These are phyloP conservation scores for Microtus ochrogaster DNA, from an alignment of 2,113 vertebrate genomes.

Conservation along the genomic window DNA sequence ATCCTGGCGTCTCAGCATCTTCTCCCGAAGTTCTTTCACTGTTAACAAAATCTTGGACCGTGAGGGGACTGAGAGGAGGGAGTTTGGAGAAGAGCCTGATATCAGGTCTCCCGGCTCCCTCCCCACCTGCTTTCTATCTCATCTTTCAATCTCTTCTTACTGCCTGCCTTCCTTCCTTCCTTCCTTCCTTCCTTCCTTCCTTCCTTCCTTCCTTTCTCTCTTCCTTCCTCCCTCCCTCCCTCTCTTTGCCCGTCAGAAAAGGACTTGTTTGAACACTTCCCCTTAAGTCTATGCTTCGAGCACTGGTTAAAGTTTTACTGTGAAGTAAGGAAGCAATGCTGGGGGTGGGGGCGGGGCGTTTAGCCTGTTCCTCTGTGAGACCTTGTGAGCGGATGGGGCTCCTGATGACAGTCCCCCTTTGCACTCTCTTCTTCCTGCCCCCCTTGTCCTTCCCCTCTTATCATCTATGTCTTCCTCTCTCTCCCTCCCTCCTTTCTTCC, in stretches of 20 bases:
- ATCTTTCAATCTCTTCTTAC: not conserved
- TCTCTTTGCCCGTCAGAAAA: not conserved
- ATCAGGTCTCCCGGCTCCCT: not conserved
- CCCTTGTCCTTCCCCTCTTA: not conserved
- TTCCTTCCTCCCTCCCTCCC: not conserved
- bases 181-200: not conserved
- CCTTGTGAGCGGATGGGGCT: not conserved
- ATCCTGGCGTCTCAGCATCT: not conserved
- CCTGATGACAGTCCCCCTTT: not conserved
- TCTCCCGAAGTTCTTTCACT: not conserved
- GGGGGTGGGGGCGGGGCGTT: too few species aligned
- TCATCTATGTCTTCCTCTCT: too few species aligned
- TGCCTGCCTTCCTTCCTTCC: not conserved
- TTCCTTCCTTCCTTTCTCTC: not conserved
- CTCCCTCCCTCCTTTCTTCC: rapidly evolving
- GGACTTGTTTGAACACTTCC: not conserved
- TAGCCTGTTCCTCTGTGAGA: not conserved
- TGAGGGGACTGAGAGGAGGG: not conserved
- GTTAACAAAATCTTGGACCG: not conserved
- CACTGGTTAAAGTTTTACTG: not conserved
- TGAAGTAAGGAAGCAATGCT: not conserved
- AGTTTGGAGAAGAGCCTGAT: not conserved
- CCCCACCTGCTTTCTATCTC: not conserved
- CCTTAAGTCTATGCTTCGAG: not conserved
- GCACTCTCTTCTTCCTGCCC: rapidly evolving